Percentiles rank a stretch among this genome's conserved stretches.
Evolutionary conservation across 2,888 invertebrate genomes (phyloP).

Genomic region (Hirtodrosophila trivittata): DNA sequence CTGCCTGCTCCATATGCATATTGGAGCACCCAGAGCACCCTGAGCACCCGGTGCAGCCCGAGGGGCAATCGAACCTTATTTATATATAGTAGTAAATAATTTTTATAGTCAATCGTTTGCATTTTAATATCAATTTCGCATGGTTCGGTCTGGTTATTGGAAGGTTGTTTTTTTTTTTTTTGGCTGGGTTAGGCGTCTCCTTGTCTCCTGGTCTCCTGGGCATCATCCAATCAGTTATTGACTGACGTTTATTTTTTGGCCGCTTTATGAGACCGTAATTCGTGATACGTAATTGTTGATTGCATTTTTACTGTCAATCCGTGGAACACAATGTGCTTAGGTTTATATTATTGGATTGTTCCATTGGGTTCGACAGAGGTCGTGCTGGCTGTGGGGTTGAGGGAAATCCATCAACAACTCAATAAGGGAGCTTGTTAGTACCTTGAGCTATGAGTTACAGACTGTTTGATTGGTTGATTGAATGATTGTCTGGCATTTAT

Average conservation of each 20-base stretch:
- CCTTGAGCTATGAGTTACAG: slow-evolving; percentile 31
- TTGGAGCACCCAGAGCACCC: slow-evolving; percentile 31
- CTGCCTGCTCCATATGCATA: slow-evolving; percentile 59
- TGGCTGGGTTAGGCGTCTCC: slow-evolving; percentile 6
- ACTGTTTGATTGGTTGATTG: slow-evolving; percentile 7
- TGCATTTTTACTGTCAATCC: slow-evolving; percentile 66
- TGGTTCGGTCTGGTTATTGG: slow-evolving; percentile 11
- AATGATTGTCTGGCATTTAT: no score
- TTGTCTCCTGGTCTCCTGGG: slow-evolving; percentile 18
- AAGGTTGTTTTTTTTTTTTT: neutral
- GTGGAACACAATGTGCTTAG: slow-evolving; percentile 53
- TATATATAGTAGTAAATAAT: slow-evolving; percentile 61
- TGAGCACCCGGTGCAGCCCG: slow-evolving; percentile 15
- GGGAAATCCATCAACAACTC: slow-evolving; percentile 58
- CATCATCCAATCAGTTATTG: slow-evolving; percentile 53
- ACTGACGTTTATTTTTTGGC: slow-evolving; percentile 76
- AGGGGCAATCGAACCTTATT: slow-evolving; percentile 34
- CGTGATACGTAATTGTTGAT: slow-evolving; percentile 73
- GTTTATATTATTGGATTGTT: slow-evolving; percentile 14
- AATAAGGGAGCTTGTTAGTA: slow-evolving; percentile 69
- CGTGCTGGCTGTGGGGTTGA: neutral
- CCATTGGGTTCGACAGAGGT: slow-evolving; percentile 1
- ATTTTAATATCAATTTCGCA: slow-evolving; percentile 75
- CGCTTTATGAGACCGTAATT: slow-evolving; percentile 76
- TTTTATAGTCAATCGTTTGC: slow-evolving; percentile 73